A percentile compares a stretch with the other conserved stretches of the same genome.
Evolutionary conservation across 2,797 vertebrate genomes (phyloP).

Genomic region (Phataginus tetradactyla): DNA sequence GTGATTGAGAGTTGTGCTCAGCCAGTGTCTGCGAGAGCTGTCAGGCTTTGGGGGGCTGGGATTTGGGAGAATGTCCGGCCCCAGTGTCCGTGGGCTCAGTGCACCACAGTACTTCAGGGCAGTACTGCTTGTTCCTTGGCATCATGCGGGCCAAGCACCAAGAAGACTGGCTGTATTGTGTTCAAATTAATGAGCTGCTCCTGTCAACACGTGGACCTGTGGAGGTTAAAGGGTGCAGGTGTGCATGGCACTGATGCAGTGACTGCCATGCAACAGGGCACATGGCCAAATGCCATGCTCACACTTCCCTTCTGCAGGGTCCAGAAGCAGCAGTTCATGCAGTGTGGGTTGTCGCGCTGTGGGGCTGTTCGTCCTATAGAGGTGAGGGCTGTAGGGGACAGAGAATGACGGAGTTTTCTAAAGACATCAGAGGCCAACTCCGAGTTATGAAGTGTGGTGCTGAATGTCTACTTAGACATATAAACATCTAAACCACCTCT

Average conservation of each 20-base stretch:
- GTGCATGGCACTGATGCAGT: not conserved
- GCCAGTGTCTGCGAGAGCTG: not conserved
- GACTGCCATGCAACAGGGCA: not conserved
- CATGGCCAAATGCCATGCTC: not conserved
- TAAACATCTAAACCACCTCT: not conserved
- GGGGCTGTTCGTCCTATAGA: not conserved
- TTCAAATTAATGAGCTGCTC: not conserved
- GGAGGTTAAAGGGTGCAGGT: not conserved
- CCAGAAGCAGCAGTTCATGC: not conserved
- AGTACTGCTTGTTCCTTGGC: not conserved
- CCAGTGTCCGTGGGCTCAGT: not conserved
- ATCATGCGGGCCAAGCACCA: not conserved
- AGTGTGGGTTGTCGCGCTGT: accelerated
- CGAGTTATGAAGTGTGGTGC: not conserved
- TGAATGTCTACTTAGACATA: not conserved
- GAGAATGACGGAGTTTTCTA: not conserved
- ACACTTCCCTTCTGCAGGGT: not conserved
- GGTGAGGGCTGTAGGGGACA: not conserved
- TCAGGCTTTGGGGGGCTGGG: not conserved
- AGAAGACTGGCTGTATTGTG: not conserved
- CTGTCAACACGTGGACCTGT: not conserved
- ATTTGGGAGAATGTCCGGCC: not conserved
- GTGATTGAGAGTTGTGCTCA: not conserved
- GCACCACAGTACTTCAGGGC: not conserved
- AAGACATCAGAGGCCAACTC: not conserved